Base-by-base conservation (phyloP, 2,113 vertebrate species). In the Lutjanus erythropterus region DNA sequence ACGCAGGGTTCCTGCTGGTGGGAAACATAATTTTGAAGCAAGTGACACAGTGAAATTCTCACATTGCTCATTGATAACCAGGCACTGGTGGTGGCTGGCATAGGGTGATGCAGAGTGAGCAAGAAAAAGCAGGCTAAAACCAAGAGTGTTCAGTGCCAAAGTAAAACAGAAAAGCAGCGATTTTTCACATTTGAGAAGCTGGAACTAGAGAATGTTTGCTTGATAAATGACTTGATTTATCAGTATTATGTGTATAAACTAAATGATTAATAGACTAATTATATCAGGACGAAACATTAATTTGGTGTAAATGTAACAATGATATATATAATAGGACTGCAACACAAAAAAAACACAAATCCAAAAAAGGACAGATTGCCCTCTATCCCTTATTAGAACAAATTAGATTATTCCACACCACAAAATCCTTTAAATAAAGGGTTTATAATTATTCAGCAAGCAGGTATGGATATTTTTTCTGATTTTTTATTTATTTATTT, bases 381-480 rank as follows among this genome's bases (percentile, higher is more conserved):
- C 9, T 74, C 41, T 66, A 59, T 27, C 8, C 47, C 47, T 69
- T 49, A 59, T 66, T 60, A 23, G 10, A 55, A 15, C 60, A 70
- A 69, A 84, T 74, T 1, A 9, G 19, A 69, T 72, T 59, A 33
- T 79, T 44, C 29, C n/a, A 50, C 11, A 5, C 2, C 25, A 14
- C 37, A 55, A 19, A 64, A 60, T 61, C 25, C 37, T 65, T 1
- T 65, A 46, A 72, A 27, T 19, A 15, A 70, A 35, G 27, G 5
- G 31, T 59, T 72, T 77, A 6, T 47, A 47, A 61, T 75, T 37
- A 52, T 64, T 71, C n/a, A 58, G 25, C 27, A 56, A 23, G 39
- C 35, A 67, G 58, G 71, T 41, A 64, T 68, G 18, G 18, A 46
- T 35, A 44, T 68, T 78, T 58, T 18, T n/a, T n/a, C n/a, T n/a